Conservation (phyloP, 2,888 invertebrate genomes). For the Pterostichus madidus region DNA sequence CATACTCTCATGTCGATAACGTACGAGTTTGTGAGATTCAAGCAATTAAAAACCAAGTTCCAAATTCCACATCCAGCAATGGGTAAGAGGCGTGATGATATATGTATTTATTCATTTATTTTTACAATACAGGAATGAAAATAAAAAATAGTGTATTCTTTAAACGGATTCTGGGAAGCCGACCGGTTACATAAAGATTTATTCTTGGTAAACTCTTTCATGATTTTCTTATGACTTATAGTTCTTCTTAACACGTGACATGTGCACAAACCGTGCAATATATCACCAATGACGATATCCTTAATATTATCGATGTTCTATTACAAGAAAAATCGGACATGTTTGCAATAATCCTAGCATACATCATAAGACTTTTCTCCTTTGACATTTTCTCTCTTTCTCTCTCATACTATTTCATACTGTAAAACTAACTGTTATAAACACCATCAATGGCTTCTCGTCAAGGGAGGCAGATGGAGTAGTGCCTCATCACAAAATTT, state of each 20-base stretch:
- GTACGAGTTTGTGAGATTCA: too few species aligned
- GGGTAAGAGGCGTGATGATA: too few species aligned
- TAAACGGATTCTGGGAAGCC: constrained; percentile 7
- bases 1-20: too few species aligned
- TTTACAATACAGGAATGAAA: constrained; percentile 1
- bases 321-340: constrained; percentile 47
- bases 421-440: too few species aligned
- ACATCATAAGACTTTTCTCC: constrained; percentile 45
- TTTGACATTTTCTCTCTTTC: constrained; percentile 13
- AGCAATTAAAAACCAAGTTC: too few species aligned
- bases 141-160: constrained; percentile 20
- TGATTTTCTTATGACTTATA: constrained; percentile 59
- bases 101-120: too few species aligned
- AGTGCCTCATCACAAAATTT: too few species aligned
- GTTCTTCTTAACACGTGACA: constrained; percentile 55
- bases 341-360: constrained; percentile 58
- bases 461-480: too few species aligned
- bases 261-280: constrained; percentile 54
- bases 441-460: too few species aligned
- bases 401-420: background rate
- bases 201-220: constrained; percentile 53
- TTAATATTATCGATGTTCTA: constrained; percentile 57
- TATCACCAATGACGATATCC: constrained; percentile 58
- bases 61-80: too few species aligned
- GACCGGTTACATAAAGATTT: constrained; percentile 12